Evolutionary conservation across 2,888 invertebrate genomes (phyloP), one percentile per base, ranked within the genome.

Genomic region (Tuta absoluta): DNA sequence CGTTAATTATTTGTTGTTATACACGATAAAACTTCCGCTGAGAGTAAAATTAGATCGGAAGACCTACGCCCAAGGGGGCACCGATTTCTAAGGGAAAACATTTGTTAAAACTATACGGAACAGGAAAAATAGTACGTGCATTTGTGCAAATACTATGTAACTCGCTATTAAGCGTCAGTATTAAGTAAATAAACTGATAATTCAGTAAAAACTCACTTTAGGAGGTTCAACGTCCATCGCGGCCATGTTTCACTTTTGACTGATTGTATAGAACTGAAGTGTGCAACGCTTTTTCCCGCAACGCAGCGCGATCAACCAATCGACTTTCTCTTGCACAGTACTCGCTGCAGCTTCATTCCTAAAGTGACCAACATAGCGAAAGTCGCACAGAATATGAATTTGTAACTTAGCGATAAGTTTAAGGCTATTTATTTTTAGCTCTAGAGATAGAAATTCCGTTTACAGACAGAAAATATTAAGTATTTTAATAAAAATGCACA

Each of bases 231-330:
- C 89, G 75, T 92, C 92, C 70, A 92, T 89, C 74, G 93, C 93
- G 85, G 94, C 94, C 94, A 94, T 94, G 85, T 93, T 93, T 91
- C 77, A 73, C 75, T 82, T 79, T 80, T 82, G 86, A 85, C 82
- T 85, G 82, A 84, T 77, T 82, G 72, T 75, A 69, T 61, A 65
- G 58, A 68, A 72, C 61, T 74, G 76, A 82, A 81, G 66, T 73
- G 33, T 69, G 72, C 65, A 60, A 33, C 63, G 66, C 62, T 64
- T 65, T 49, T 59, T 56, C 68, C 61, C 64, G 63, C 33, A 33
- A 33, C 33, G 33, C 33, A 33, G 33, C 33, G 33, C 24, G 63
- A 28, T 14, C 76, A 38, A 24, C 62, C 62, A 62, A 62, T 62
- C 37, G 23, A 59, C 62, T 62, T 49, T 62, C 58, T 21, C 58